phyloP scores from a whole-genome alignment of 2,113 vertebrate species.

The Oreochromis tanganicae region DNA sequence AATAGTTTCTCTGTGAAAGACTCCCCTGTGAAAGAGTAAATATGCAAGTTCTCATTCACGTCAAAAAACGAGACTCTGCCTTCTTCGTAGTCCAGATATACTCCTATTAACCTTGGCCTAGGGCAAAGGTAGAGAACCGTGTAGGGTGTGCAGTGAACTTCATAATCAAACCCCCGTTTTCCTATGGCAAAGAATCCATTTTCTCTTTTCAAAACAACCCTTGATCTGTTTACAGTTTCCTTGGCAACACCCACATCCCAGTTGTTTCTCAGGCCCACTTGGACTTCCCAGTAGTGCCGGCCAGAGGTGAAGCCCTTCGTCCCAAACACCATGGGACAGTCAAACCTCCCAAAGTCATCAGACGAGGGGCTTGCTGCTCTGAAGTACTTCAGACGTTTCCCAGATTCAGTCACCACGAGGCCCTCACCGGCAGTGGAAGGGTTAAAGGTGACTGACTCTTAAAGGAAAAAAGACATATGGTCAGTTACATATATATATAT shows the following conservation, averaged over 20 bases:
- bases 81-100: conserved; percentile 77
- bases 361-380: not conserved
- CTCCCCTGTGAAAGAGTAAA: conserved; percentile 68
- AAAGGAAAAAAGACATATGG: not conserved
- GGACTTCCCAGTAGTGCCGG: conserved; percentile 63
- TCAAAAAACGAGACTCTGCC: conserved; percentile 74
- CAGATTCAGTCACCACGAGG: conserved; percentile 5
- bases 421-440: not conserved
- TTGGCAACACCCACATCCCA: conserved; percentile 74
- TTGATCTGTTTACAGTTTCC: conserved; percentile 36
- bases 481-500: too few relatives aligned
- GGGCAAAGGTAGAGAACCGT: not conserved
- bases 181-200: conserved; percentile 40
- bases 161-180: not conserved
- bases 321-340: conserved; percentile 56
- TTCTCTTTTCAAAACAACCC: not conserved
- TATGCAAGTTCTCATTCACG: conserved; percentile 10
- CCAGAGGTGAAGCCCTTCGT: conserved; percentile 53
- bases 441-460: conserved; percentile 38
- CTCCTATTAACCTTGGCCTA: conserved; percentile 47
- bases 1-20: conserved; percentile 71
- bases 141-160: not conserved
- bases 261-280: conserved; percentile 28
- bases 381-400: not conserved
- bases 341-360: not conserved